A percentile compares a stretch with the other conserved stretches of the same genome.
Evolutionary conservation across 1,140 invertebrate species (phyloP).

Genomic region (Sinonovacula constricta): DNA sequence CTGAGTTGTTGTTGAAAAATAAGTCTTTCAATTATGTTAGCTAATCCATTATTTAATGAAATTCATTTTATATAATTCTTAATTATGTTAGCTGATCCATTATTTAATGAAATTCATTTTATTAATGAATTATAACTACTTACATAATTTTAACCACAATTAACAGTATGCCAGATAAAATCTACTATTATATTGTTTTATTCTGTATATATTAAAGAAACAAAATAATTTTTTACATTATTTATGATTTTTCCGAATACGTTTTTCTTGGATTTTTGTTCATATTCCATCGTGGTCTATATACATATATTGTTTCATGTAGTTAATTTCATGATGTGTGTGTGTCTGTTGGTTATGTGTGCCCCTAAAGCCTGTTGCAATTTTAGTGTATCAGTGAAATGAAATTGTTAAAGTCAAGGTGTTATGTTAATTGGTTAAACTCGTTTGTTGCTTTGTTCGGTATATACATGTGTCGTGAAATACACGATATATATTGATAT

Average conservation of each 20-base stretch:
- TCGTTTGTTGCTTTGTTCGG: conserved; percentile 24
- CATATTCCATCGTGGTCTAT: conserved; percentile 20
- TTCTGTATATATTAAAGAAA: too few species aligned
- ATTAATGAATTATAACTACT: conserved; percentile 15
- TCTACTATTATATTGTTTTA: too few species aligned
- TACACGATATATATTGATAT: conserved; percentile 20
- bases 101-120: conserved; percentile 27
- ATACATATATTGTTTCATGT: conserved; percentile 25
- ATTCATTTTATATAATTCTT: conserved; percentile 27
- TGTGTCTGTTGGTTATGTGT: conserved; percentile 27
- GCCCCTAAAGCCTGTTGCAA: conserved; percentile 8
- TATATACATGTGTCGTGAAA: conserved; percentile 20
- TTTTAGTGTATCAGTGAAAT: conserved; percentile 28
- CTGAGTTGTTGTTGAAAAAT: conserved; percentile 23
- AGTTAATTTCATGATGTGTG: conserved; percentile 2
- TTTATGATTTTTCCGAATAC: too few species aligned
- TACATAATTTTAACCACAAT: conserved; percentile 21
- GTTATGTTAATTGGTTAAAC: conserved; percentile 9
- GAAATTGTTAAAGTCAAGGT: conserved; percentile 19
- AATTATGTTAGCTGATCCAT: conserved; percentile 25
- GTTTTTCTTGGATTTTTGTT: conserved; percentile 17
- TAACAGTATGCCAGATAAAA: conserved; percentile 9
- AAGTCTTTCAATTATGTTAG: conserved; percentile 26
- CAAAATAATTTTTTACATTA: too few species aligned
- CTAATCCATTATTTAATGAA: conserved; percentile 21